Evolutionary conservation across 2,888 invertebrate genomes (phyloP), one percentile per base, ranked within the genome.

Genomic region (Drosophila mulleri): DNA sequence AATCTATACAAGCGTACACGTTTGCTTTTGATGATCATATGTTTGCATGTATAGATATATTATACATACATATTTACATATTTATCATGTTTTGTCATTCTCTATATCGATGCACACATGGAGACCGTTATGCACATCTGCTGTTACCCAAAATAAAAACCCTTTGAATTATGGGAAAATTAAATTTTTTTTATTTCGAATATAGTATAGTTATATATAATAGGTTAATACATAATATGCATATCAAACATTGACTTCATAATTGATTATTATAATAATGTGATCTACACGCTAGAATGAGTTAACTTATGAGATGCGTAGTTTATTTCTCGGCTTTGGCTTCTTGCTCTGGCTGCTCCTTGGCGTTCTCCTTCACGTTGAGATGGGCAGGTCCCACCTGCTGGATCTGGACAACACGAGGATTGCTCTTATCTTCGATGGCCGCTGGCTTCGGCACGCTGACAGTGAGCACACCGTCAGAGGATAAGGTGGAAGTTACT

Each of bases 391-490:
- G 94, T n/a, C 95, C 95, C 7, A 95, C 95, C 41, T 95, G 95
- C 26, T 94, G 94, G 68, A 95, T 95, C 35, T 95, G 94, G 7
- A 95, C 93, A 1, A 94, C 89, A 57, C 95, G 93, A 70, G 95
- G 95, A 0, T 93, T 93, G 11, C 88, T 87, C 78, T 91, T 89
- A 60, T 91, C 90, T 61, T 89, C 81, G 16, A 80, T 76, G 29
- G 89, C 81, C 44, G 81, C 75, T 35, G 92, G 92, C 62, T 94
- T 93, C 0, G 96, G 96, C 0, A 96, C 96, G 11, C 94, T 95
- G 59, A 97, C 95, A 0, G 96, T 96, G 42, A 97, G 93, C 50
- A 97, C 95, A 2, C 97, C 97, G 89, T 97, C 97, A 0, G 96
- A 96, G 9, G 97, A 97, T 37, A 98, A 93, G 6, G 95, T 95